Base-by-base conservation (phyloP, 1,140 invertebrate species). In the Magallana angulata region DNA sequence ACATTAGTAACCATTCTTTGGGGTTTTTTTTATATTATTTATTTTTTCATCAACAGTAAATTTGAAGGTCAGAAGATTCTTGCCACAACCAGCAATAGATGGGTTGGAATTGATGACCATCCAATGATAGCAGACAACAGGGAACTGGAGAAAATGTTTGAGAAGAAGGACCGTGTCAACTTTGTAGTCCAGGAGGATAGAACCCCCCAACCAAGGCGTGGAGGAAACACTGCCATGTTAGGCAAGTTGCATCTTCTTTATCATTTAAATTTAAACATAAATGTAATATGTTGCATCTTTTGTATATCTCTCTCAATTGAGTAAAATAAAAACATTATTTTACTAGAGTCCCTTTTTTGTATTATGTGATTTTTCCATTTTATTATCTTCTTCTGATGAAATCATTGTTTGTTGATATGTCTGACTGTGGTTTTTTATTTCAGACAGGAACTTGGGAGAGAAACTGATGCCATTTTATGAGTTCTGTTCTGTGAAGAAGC, bases 131-230 rank as follows among this genome's bases (percentile, higher is more conserved):
- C 92, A 24, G 93, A 94, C 86, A 91, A 91, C 60, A 86, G 86
- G 2, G 91, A 93, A 81, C 85, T 92, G 60, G 93, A 94, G 88
- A 91, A 91, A 71, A 92, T 93, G 90, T 94, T 94, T 89, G n/a
- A 58, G 1, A 87, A 87, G 12, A 91, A 93, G 18, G 86, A 88
- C 9, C 88, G 86, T 11, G 93, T 94, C 18, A 90, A 94, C 80
- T 92, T 93, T 85, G 76, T 94, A 8, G 82, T 91, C 4, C 24
- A 93, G 36, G 89, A 89, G 85, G 87, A 90, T 12, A 82, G 85
- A 16, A 83, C n/a, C 12, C 71, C 30, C 16, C 59, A 83, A 18
- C 71, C 81, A 12, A 80, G 24, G 57, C 56, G 76, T 3, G 76
- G 68, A 18, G 36, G 64, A n/a, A 85, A 18, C 24, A 83, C 48